Percentiles rank a stretch among this genome's conserved stretches.
Conservation (phyloP, 2,888 invertebrate genomes). For the Cenopis cana region DNA sequence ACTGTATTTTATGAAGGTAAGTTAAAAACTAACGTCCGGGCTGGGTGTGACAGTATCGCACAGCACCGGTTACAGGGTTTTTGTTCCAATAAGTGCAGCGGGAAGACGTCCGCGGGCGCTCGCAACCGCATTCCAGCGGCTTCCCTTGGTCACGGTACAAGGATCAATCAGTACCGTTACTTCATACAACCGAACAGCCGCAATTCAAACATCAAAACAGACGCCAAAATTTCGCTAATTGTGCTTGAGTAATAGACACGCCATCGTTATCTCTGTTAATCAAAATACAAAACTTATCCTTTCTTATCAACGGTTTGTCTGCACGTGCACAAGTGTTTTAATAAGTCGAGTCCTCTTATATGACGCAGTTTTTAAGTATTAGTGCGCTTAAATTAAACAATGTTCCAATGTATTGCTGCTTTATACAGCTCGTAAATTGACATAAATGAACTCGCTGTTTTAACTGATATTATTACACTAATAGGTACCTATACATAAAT, state of each 20-base stretch:
- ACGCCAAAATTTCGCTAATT: not conserved
- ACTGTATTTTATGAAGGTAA: not conserved
- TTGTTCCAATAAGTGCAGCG: constrained; percentile 12
- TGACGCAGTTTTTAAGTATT: too few relatives aligned
- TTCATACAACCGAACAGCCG: not conserved
- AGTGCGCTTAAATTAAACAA: too few relatives aligned
- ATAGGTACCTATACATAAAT: not conserved
- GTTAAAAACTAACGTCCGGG: not conserved
- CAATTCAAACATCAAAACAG: not conserved
- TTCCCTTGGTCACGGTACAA: constrained; percentile 15
- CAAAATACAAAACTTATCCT: too few relatives aligned
- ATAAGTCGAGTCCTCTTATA: too few relatives aligned
- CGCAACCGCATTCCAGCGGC: constrained; percentile 69
- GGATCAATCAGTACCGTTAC: constrained; percentile 14
- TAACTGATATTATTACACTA: not conserved
- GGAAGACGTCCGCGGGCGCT: constrained; percentile 64
- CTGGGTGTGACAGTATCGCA: constrained; percentile 9
- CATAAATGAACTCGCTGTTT: not conserved
- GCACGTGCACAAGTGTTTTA: not conserved
- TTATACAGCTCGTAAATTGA: too few relatives aligned
- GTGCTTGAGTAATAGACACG: not conserved
- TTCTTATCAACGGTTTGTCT: not conserved
- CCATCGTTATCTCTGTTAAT: not conserved
- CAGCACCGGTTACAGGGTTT: constrained; percentile 12
- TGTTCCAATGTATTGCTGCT: too few relatives aligned